Base-by-base conservation (phyloP, 2,797 vertebrate genomes). In the Iguana delicatissima region DNA sequence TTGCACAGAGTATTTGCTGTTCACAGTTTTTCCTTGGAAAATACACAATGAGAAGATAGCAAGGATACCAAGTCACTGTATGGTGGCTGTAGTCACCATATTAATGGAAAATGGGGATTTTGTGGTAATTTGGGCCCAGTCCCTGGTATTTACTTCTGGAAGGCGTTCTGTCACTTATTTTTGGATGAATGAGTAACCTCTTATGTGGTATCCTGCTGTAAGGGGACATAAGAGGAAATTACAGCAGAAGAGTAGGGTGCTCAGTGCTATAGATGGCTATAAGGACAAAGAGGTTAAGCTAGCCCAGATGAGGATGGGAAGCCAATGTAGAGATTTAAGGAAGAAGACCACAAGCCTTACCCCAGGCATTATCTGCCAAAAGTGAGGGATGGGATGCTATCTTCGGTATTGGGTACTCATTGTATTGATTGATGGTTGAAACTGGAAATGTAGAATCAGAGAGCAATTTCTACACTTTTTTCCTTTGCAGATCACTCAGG, bases 401-500 rank as follows among this genome's bases (percentile, higher is more conserved):
- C 92, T 91, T 92, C 91, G 92, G 29, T 86, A 88, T 80, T 29
- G 13, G 35, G 57, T 24, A 29, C 92, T 90, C 89, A 92, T 87
- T 5, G 88, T 84, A 90, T 94, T 95, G 93, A 92, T 94, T 95
- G 93, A 89, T 93, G 89, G 62, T 91, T 92, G 91, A 91, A 80
- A 91, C 89, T 92, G 93, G 89, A 89, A 90, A 89, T 88, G 92
- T 42, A 7, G 69, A 93, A 89, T 88, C 90, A 84, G 93, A 93
- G 91, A 96, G 94, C 95, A 94, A 95, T 94, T 90, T 88, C 93
- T 95, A 62, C 77, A 69, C 93, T 89, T 92, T 92, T 24, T 94
- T 72, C 95, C 89, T 96, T 94, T 92, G 89, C 96, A 97, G 97
- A 96, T 97, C 95, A 97, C 98, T 95, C 97, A 98, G 95, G 98